Base-by-base conservation (phyloP, 2,888 invertebrate species). In the Stenurella melanura region DNA sequence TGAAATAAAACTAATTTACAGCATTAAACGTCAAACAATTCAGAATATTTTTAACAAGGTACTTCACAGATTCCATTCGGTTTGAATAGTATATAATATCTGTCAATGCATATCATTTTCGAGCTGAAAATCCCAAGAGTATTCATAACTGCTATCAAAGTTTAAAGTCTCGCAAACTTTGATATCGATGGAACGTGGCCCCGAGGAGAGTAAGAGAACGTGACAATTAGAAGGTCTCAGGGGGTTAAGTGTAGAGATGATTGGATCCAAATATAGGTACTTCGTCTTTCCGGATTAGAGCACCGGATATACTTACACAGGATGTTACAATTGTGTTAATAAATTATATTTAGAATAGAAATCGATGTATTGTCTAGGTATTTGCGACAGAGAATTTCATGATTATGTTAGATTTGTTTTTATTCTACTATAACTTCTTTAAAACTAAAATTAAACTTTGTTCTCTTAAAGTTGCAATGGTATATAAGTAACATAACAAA, bases 91-190 rank as follows among this genome's bases (percentile, higher is more conserved):
- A 63, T n/a, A 63, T 63, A 63, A 63, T 63, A 15, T 56, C 56
- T 68, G 50, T 68, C 56, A 68, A 54, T 56, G 21, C 54, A n/a
- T 54, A 56, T 56, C 19, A 15, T 50, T 50, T 68, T 21, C 68
- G 6, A 30, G 56, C 9, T 4, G 21, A 54, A 17, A 54, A 21
- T 56, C 68, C 54, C 56, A 9, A 30, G 68, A 56, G 68, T n/a
- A 30, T 68, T 68, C 68, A 68, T 68, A 68, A 68, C 54, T 54
- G 26, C 42, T n/a, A 68, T 68, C 54, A 56, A 68, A 68, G 68
- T 68, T 68, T 56, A 30, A 56, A 68, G 56, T 56, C 68, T 21
- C 26, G 17, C 12, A 66, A 68, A 68, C 68, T 68, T 68, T 68
- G 68, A 68, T 30, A 42, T 50, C 56, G 50, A 66, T 66, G 38